A percentile compares a stretch with the other conserved stretches of the same genome.
Evolutionary conservation across 2,888 invertebrate genomes (phyloP).

Genomic region (Scaeva pyrastri): DNA sequence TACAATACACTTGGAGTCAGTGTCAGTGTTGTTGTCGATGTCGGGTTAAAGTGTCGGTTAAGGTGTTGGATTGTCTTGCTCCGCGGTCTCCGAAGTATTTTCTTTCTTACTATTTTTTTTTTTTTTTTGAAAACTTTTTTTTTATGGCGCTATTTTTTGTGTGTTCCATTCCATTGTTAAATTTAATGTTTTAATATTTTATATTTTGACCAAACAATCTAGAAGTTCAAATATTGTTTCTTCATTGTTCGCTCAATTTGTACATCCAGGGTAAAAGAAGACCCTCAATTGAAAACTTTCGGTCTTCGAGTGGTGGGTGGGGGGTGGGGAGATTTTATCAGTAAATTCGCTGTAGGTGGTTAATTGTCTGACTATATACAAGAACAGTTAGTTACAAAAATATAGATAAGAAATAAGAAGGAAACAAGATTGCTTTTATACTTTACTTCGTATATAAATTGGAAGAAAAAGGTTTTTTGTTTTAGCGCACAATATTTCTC

Average conservation of each 20-base stretch:
- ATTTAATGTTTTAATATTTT: conserved; percentile 32
- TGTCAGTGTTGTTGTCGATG: background rate
- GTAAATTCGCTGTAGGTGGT: conserved; percentile 19
- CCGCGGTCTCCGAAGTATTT: conserved; percentile 3
- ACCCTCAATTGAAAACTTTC: background rate
- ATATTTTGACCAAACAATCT: conserved; percentile 63
- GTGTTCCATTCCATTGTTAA: conserved; percentile 15
- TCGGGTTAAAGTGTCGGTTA: conserved; percentile 50
- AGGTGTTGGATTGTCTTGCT: conserved; percentile 51
- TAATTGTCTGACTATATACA: conserved; percentile 35
- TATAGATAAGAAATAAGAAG: conserved; percentile 53
- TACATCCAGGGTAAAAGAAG: conserved; percentile 10
- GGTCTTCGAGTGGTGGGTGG: too few relatives aligned
- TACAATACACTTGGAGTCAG: background rate
- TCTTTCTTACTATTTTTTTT: conserved; percentile 10
- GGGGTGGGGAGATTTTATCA: conserved; percentile 1
- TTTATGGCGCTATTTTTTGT: background rate
- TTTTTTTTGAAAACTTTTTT: too few relatives aligned
- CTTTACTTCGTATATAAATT: conserved; percentile 14
- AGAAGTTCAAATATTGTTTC: conserved; percentile 70
- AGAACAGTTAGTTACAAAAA: conserved; percentile 29
- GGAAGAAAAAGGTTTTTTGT: conserved; percentile 41
- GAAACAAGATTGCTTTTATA: conserved; percentile 53
- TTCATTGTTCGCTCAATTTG: conserved; percentile 63
- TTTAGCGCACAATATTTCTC: conserved; percentile 47